These are phyloP conservation scores for Allolobophora icterica DNA, from an alignment of 2,888 invertebrate species.

Conservation along the genomic window DNA sequence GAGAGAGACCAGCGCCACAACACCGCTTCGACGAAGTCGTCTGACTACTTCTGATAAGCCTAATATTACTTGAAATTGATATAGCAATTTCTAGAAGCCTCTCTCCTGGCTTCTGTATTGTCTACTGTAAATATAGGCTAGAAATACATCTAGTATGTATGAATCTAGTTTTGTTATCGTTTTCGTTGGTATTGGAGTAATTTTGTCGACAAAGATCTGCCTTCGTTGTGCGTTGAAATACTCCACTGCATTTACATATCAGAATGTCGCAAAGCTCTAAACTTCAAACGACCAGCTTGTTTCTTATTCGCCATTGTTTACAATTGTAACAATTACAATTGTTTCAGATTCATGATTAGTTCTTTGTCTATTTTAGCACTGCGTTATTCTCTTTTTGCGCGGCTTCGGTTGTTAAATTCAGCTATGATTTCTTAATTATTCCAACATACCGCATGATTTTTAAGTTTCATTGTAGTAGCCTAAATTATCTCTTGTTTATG, in stretches of 20 bases:
- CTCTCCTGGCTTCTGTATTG: background rate
- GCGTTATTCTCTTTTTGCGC: background rate
- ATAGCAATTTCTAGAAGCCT: background rate
- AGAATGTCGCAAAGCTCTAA: background rate
- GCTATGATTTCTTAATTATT: background rate
- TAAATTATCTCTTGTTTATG: background rate
- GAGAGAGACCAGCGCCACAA: background rate
- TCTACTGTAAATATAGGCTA: background rate
- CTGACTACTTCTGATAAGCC: background rate
- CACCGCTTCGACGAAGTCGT: background rate
- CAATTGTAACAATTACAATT: background rate
- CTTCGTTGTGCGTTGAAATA: background rate
- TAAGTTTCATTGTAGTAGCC: background rate
- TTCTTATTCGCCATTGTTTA: background rate
- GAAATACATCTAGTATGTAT: background rate
- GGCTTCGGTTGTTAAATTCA: background rate
- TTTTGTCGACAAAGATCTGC: background rate
- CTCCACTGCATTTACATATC: background rate
- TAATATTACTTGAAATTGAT: background rate
- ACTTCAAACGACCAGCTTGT: background rate
- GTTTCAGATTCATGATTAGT: background rate
- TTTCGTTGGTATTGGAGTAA: background rate
- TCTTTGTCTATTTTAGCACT: background rate
- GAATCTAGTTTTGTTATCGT: background rate
- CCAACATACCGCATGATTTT: background rate